phyloP scores from a whole-genome alignment of 2,797 vertebrate species.

The Dendrocincla tyrannina region DNA sequence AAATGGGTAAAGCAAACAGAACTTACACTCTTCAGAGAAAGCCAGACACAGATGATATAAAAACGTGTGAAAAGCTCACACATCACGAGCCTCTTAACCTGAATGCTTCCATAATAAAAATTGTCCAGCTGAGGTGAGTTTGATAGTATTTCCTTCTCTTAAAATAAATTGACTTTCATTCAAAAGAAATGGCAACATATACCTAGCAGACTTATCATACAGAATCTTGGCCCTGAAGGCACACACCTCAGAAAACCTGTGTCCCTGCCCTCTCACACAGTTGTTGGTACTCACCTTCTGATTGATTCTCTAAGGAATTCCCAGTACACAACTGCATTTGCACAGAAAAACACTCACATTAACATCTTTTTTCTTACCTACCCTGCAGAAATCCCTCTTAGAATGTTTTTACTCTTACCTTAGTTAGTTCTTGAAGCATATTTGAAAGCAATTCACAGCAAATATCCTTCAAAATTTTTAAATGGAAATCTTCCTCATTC shows the following conservation, averaged over 20 bases:
- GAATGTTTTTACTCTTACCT: slow-evolving; percentile 75
- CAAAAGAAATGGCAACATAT: background rate
- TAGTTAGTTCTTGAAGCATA: slow-evolving; percentile 80
- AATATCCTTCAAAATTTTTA: slow-evolving; percentile 86
- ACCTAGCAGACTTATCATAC: background rate
- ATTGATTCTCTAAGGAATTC: background rate
- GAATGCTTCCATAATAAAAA: background rate
- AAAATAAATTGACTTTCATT: background rate
- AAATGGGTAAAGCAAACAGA: background rate
- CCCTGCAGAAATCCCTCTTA: background rate
- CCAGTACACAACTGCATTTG: background rate
- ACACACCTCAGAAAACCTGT: background rate
- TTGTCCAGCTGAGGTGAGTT: background rate
- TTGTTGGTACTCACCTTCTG: background rate
- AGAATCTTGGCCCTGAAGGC: background rate
- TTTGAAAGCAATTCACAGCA: slow-evolving; percentile 89
- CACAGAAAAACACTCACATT: background rate
- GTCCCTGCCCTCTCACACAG: background rate
- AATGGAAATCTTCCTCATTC: slow-evolving; percentile 79
- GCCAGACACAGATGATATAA: background rate
- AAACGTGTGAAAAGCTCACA: background rate
- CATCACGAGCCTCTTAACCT: background rate
- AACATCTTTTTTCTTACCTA: background rate
- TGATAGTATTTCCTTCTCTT: background rate
- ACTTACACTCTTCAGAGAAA: background rate